Conservation (phyloP, 2,888 invertebrate species). For the Thelaira solivaga region DNA sequence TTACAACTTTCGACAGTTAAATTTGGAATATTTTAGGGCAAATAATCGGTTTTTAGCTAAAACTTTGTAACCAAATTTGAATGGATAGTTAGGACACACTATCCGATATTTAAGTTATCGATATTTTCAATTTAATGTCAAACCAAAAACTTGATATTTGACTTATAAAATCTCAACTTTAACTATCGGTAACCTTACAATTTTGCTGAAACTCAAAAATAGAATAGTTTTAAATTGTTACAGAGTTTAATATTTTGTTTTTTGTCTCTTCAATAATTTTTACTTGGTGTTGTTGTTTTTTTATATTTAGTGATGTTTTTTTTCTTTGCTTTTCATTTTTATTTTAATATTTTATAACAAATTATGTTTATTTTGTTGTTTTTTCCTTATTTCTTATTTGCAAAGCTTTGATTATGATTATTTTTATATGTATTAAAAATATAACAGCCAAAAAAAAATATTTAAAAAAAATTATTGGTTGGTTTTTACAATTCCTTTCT, state of each 20-base stretch:
- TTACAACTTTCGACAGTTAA: too few relatives aligned
- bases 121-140: too few relatives aligned
- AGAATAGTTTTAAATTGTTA: constrained; percentile 40
- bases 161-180: too few relatives aligned
- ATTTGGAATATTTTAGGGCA: too few relatives aligned
- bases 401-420: constrained; percentile 47
- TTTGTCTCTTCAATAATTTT: constrained; percentile 31
- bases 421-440: constrained; percentile 42
- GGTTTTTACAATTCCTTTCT: constrained; percentile 38
- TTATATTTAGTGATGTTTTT: constrained; percentile 24
- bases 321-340: constrained; percentile 10
- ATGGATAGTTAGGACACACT: too few relatives aligned
- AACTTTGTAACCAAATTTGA: too few relatives aligned
- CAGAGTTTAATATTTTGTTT: constrained; percentile 40
- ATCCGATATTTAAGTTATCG: too few relatives aligned
- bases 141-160: too few relatives aligned
- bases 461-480: neutral
- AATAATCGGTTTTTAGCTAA: too few relatives aligned
- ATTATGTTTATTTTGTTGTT: constrained; percentile 17
- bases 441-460: constrained; percentile 39
- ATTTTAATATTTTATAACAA: constrained; percentile 39
- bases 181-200: too few relatives aligned
- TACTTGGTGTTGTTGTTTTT: constrained; percentile 54
- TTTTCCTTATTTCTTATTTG: constrained; percentile 9
- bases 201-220: neutral